Percentiles rank a stretch among this genome's conserved stretches.
Evolutionary conservation across 2,113 vertebrate species (phyloP).

Genomic region (Coturnix japonica): DNA sequence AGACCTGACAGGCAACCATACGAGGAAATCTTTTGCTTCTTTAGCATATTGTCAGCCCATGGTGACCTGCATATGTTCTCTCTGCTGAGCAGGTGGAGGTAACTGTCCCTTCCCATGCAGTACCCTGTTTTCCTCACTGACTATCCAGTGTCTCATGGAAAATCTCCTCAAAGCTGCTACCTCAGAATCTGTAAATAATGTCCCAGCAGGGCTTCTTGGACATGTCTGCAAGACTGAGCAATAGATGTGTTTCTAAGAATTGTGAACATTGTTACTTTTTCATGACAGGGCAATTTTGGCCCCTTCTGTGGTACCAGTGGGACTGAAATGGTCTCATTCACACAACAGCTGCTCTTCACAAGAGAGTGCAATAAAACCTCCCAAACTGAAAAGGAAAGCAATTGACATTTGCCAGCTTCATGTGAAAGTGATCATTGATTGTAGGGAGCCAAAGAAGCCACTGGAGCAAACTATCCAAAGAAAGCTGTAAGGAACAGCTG

Average conservation of each 20-base stretch:
- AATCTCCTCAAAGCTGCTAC: background rate
- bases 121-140: background rate
- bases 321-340: constrained; percentile 4
- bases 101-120: background rate
- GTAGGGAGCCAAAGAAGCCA: background rate
- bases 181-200: background rate
- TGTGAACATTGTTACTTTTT: background rate
- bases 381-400: constrained; percentile 13
- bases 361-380: constrained; percentile 15
- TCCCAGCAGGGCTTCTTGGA: background rate
- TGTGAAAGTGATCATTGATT: background rate
- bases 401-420: constrained; percentile 14
- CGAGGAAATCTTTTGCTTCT: no score
- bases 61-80: background rate
- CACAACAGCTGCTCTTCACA: background rate
- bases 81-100: background rate
- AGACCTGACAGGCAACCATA: background rate
- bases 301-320: background rate
- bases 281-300: background rate
- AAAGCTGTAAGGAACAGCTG: background rate
- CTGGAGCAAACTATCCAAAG: background rate
- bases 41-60: background rate
- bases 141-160: background rate
- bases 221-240: background rate
- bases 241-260: background rate